These are phyloP conservation scores for Pollicipes pollicipes DNA, from an alignment of 1,140 invertebrate species.

Conservation along the genomic window DNA sequence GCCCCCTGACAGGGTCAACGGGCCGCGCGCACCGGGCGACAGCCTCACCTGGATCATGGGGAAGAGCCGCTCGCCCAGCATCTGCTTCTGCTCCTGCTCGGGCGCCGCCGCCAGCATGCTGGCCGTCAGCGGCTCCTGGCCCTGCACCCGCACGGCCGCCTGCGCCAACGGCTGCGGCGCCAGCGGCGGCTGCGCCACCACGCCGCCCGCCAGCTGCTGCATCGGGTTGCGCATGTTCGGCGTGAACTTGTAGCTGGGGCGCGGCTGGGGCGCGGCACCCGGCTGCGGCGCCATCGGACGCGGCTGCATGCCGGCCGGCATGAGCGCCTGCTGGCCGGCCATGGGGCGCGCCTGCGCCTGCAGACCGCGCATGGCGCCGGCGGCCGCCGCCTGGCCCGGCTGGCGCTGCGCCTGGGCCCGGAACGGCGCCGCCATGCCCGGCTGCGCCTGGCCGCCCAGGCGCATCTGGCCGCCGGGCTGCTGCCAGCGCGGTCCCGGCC, in stretches of 20 bases:
- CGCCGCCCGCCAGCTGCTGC: no score
- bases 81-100: constrained; percentile 94
- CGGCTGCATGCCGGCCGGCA: constrained; percentile 49
- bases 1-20: no score
- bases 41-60: constrained; percentile 59
- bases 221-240: constrained; percentile 30
- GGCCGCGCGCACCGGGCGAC: no score
- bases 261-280: constrained; percentile 8
- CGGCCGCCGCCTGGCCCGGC: constrained; percentile 43
- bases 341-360: constrained; percentile 15
- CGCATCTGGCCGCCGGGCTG: constrained; percentile 34
- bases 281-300: constrained; percentile 24
- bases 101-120: constrained; percentile 84
- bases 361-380: constrained; percentile 4
- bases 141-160: constrained; percentile 48
- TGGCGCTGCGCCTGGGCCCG: constrained; percentile 46
- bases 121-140: constrained; percentile 86
- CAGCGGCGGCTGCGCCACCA: constrained; percentile 16
- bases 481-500: constrained; percentile 71
- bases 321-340: not conserved
- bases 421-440: no score
- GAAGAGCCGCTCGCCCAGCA: constrained; percentile 94
- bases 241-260: constrained; percentile 64
- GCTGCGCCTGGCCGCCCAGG: no score
- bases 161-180: constrained; percentile 24